Conservation (phyloP, 2,797 vertebrate species). For the Hypotaenidia okinawae region DNA sequence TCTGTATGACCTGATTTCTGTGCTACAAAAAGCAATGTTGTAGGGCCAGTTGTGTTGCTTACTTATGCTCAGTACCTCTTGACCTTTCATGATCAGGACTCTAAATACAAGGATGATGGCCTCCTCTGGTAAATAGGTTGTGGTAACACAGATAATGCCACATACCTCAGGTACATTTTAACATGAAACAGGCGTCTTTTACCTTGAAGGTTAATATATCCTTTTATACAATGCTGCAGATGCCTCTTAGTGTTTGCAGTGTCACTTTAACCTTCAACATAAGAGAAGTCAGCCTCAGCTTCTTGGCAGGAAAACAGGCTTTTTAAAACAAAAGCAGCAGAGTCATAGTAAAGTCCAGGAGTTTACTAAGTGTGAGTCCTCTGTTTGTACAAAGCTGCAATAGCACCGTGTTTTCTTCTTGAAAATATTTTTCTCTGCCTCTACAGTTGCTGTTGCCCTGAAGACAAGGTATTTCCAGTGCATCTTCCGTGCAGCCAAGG, state of each 20-base stretch:
- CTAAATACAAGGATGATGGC: neutral
- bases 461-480: neutral
- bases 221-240: neutral
- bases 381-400: neutral
- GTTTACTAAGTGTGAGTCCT: neutral
- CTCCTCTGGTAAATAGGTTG: neutral
- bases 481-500: neutral
- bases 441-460: neutral
- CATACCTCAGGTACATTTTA: neutral
- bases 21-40: neutral
- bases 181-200: neutral
- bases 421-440: neutral
- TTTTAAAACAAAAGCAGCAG: neutral
- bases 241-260: neutral
- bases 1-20: neutral
- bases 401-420: neutral
- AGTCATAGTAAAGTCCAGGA: neutral
- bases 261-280: neutral
- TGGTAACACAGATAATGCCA: neutral
- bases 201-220: neutral
- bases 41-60: neutral
- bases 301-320: neutral
- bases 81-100: neutral
- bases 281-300: neutral
- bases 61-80: neutral